Base-by-base conservation (phyloP, 1,140 invertebrate genomes). In the Ephestia elutella region DNA sequence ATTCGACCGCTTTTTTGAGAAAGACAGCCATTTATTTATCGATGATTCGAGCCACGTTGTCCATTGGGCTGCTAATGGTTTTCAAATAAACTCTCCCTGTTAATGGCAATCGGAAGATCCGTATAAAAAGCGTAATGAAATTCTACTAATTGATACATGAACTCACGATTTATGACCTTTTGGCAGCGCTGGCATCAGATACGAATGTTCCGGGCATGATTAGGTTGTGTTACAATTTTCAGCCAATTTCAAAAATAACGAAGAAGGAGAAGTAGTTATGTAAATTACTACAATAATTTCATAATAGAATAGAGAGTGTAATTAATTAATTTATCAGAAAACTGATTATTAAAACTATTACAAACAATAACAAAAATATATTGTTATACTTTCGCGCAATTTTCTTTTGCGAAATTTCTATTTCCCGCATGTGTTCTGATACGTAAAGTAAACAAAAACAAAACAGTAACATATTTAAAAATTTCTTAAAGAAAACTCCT, bases 11-110 rank as follows among this genome's bases (percentile, higher is more conserved):
- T 48, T 67, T 70, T 66, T 64, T 72, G 65, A n/a, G n/a, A 70
- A 72, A 75, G 72, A 75, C 70, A 68, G 62, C 63, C 71, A 68
- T 69, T 71, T 67, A 73, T 68, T 75, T 70, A 65, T 67, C 66
- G 69, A 69, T 71, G 70, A 74, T 72, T 65, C 66, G 28, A 68
- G 56, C 66, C n/a, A n/a, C n/a, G n/a, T 57, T 72, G 68, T 69
- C 66, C 69, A 71, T 75, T 70, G 44, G 60, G 35, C 48, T 65
- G 65, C 75, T 78, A 78, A 78, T 75, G 75, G 75, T 71, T 73
- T 75, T 75, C 72, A 78, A 78, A 78, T 75, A 78, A 75, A 78
- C 62, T 44, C 38, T 9, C 62, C 62, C 56, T 57, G 48, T 69
- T 73, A 71, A 73, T 74, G 68, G 66, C 56, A n/a, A n/a, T 63